Conservation (phyloP, 2,888 invertebrate species). For the Pterostichus madidus region DNA sequence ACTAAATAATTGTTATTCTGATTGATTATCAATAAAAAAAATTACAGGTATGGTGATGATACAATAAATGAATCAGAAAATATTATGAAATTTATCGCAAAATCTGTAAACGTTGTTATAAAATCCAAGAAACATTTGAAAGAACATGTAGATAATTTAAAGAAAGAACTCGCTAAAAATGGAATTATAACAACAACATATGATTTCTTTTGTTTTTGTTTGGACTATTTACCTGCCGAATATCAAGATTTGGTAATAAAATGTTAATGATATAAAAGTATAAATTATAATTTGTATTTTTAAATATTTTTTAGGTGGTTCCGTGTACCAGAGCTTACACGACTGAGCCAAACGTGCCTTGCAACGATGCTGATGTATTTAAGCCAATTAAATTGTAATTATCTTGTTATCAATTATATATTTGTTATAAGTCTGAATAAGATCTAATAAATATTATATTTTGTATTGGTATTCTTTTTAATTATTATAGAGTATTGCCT, state of each 20-base stretch:
- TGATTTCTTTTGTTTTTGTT: slow-evolving; percentile 49
- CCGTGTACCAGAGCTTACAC: slow-evolving; percentile 26
- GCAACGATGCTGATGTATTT: slow-evolving; percentile 19
- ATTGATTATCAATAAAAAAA: not conserved
- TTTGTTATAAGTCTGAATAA: not conserved
- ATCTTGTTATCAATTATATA: not conserved
- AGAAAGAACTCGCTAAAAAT: slow-evolving; percentile 29
- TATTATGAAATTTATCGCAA: slow-evolving; percentile 49
- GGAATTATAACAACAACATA: slow-evolving; percentile 22
- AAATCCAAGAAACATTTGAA: slow-evolving; percentile 44
- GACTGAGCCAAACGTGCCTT: slow-evolving; percentile 41
- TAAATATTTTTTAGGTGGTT: slow-evolving; percentile 31
- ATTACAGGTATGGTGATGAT: slow-evolving; percentile 11
- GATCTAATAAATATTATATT: not conserved
- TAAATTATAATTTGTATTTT: slow-evolving; percentile 14
- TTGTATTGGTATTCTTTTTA: not conserved
- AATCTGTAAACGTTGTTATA: slow-evolving; percentile 8
- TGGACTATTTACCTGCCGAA: slow-evolving; percentile 34
- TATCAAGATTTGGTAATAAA: slow-evolving; percentile 32
- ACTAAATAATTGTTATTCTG: not conserved
- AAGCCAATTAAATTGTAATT: slow-evolving; percentile 42
- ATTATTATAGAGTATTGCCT: not conserved
- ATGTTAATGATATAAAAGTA: slow-evolving; percentile 8
- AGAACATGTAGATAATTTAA: slow-evolving; percentile 25
- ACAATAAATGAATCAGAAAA: slow-evolving; percentile 57